These are phyloP conservation scores for Schizopygopsis malacanthus DNA, from an alignment of 2,797 vertebrate species.

Conservation along the genomic window DNA sequence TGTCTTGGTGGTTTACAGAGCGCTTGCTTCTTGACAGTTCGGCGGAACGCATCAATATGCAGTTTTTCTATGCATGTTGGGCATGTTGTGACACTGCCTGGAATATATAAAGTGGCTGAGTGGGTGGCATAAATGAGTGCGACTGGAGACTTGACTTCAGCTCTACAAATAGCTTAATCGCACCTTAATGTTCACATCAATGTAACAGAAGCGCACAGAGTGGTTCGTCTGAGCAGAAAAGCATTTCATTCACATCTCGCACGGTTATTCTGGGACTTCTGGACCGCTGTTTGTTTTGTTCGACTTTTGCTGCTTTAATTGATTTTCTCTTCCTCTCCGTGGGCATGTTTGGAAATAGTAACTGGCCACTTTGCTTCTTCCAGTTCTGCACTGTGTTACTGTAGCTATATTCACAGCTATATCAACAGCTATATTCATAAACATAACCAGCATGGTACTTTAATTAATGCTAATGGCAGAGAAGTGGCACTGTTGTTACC, in stretches of 20 bases:
- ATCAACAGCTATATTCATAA: conserved; percentile 55
- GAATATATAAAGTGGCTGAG: conserved; percentile 69
- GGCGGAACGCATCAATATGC: conserved; percentile 35
- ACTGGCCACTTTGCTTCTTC: background rate
- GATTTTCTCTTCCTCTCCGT: conserved; percentile 56
- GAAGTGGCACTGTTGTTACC: conserved; percentile 61
- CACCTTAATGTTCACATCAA: conserved; percentile 51
- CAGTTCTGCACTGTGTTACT: background rate
- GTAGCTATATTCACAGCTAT: conserved; percentile 41
- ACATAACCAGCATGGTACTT: conserved; percentile 63
- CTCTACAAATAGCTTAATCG: conserved; percentile 67
- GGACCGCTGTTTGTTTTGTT: background rate
- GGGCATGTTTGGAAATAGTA: conserved; percentile 60
- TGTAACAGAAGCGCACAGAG: background rate
- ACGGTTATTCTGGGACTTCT: background rate
- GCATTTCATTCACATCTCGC: background rate
- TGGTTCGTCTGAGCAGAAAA: conserved; percentile 25
- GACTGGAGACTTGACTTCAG: conserved; percentile 67
- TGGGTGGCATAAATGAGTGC: conserved; percentile 73
- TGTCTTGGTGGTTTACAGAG: conserved; percentile 1
- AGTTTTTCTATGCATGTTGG: conserved; percentile 51
- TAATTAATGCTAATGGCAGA: conserved; percentile 66
- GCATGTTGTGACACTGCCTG: conserved; percentile 69
- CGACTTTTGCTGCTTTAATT: conserved; percentile 38
- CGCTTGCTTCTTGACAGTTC: conserved; percentile 22